phyloP scores from a whole-genome alignment of 2,888 invertebrate genomes.

The Choreutis nemorana region DNA sequence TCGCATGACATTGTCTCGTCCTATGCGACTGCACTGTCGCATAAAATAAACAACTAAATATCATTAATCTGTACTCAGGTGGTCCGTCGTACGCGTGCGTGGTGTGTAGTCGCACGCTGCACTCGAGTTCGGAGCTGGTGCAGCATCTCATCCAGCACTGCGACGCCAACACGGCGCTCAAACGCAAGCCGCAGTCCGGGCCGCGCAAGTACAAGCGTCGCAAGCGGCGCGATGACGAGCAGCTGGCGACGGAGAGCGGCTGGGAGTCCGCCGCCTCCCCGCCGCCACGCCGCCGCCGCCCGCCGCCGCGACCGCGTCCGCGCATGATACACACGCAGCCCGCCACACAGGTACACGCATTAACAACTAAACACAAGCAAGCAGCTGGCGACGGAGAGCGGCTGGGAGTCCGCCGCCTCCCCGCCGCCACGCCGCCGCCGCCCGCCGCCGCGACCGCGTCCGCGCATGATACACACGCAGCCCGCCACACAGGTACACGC shows the following conservation, averaged over 20 bases:
- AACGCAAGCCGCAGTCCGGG: conserved; percentile 77
- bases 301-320: conserved; percentile 17
- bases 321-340: conserved; percentile 13
- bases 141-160: conserved; percentile 86
- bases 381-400: conserved; percentile 19
- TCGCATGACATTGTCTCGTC: too few species aligned
- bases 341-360: conserved; percentile 33
- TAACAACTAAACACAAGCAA: conserved; percentile 74
- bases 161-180: conserved; percentile 84
- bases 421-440: conserved; percentile 40
- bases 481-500: conserved; percentile 20
- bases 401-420: conserved; percentile 10
- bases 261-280: conserved; percentile 17
- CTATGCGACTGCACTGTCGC: too few species aligned
- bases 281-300: conserved; percentile 53
- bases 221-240: conserved; percentile 70
- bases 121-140: conserved; percentile 78
- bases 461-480: conserved; percentile 80
- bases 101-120: conserved; percentile 76
- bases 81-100: conserved; percentile 76
- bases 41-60: too few species aligned
- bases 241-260: conserved; percentile 19
- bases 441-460: conserved; percentile 31
- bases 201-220: conserved; percentile 83
- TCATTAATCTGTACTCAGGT: too few species aligned